Evolutionary conservation across 64 coral and sea anemone genomes (phyloP), one percentile per base, ranked within the genome.

Genomic region (Montipora capricornis): DNA sequence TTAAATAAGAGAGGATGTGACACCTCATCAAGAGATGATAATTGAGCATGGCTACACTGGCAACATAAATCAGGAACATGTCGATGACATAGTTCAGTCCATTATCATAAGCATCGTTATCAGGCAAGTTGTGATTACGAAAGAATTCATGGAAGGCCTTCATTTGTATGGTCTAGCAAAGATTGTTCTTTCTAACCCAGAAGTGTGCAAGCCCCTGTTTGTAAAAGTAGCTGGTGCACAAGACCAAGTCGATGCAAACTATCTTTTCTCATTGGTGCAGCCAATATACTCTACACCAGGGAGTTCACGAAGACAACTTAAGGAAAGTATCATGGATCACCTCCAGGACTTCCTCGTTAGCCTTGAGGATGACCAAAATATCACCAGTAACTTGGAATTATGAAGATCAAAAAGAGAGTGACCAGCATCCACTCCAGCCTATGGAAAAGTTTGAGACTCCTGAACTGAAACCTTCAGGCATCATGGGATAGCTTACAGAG

Each of bases 11-110:
- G 55, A 13, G 26, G 14, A 11, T 49, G 11, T 52, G 90, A 92
- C 19, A 75, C 44, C 49, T 57, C 53, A 57, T 57, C 53, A 57
- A 11, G 53, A 57, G 11, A 57, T 57, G 53, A 84, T 84, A 13
- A 8, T 92, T 55, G 90, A 84, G 7, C 90, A 92, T 92, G 90
- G 90, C 15, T 92, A 92, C 46, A 92, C 90, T 47, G 90, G 90
- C 22, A 4, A 11, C 14, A 85, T 92, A 2, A 44, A 86, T 48
- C 13, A 78, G 74, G 81, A 92, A 12, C 80, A 92, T 80, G 75
- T 45, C 51, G 20, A 61, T 16, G 80, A 77, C 19, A 92, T 92
- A 10, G 68, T 51, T 9, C 80, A 80, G 52, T 83, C 87, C 11
- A 67, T 94, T 68, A 5, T 84, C 14, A 49, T 94, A 3, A 94